Base-by-base conservation (phyloP, 92 coral and sea anemone genomes). In the Scolanthus callimorphus region DNA sequence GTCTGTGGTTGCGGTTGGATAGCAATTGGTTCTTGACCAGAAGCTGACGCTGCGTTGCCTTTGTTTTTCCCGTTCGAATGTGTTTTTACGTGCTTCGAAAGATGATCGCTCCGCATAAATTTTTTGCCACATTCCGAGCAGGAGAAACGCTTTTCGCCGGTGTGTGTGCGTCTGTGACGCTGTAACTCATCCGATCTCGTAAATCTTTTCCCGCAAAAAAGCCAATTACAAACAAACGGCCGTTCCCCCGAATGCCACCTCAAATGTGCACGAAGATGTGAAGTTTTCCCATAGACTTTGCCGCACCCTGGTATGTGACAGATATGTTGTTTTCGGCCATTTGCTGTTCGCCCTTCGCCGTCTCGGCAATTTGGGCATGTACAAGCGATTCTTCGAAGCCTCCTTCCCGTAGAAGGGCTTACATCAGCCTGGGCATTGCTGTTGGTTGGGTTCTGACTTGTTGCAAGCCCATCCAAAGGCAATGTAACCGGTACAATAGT, bases 221-320 rank as follows among this genome's bases (percentile, higher is more conserved):
- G 29, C 99, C 99, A 94, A 41, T 94, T 94, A 30, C 99, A 94
- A 21, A 89, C 89, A 46, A 94, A 94, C 1, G 99, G 99, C 29
- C 99, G 67, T 60, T 94, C 99, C 10, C 99, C 99, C 6, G 96
- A 84, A 49, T 94, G 99, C 99, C 99, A 94, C 17, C 99, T 91
- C 43, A 94, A 85, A 63, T 94, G 99, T 15, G 99, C 99, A 62
- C 99, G 82, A 46, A 94, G 81, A 71, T 94, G 99, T 23, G 99
- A 94, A 0, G 99, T 94, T 47, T 94, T 94, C 2, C 99, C 99
- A 48, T 94, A 94, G 25, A 89, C 96, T 54, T 94, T 94, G 4
- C 99, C 99, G 50, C 99, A 94, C 29, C 99, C 96, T 30, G 76
- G 89, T 38, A 94, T 60, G 62, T 94, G 99, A 48, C 99, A 94